Conservation (phyloP, 1,140 invertebrate species). For the Neodiprion pinetum region DNA sequence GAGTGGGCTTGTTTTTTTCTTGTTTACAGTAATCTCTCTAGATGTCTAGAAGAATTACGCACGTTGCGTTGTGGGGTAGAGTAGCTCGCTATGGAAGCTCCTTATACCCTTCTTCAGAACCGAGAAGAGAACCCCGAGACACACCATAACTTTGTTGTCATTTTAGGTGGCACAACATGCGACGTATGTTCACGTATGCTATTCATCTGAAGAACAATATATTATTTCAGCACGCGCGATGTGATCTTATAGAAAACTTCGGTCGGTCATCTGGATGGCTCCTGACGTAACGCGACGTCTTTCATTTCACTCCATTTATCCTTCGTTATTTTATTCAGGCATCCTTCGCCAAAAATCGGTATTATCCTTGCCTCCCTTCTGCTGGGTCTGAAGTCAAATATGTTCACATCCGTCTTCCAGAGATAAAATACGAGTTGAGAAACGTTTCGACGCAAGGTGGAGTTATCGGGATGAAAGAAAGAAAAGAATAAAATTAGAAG, state of each 20-base stretch:
- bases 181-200: slow-evolving; percentile 48
- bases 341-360: not conserved
- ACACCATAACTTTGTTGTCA: slow-evolving; percentile 53
- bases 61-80: no score
- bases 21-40: slow-evolving; percentile 49
- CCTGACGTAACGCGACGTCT: not conserved
- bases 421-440: no score
- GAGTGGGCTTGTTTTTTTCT: slow-evolving; percentile 44
- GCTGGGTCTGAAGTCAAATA: no score
- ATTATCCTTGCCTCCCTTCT: no score
- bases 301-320: not conserved
- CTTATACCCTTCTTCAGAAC: slow-evolving; percentile 4
- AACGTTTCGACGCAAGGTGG: no score
- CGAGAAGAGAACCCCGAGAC: slow-evolving; percentile 15
- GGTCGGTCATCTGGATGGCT: not conserved
- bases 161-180: slow-evolving; percentile 55
- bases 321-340: slow-evolving; percentile 1
- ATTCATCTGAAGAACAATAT: slow-evolving; percentile 28
- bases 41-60: not conserved
- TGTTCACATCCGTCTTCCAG: no score
- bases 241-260: not conserved
- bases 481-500: no score
- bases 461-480: no score
- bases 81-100: no score
- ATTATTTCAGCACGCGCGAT: slow-evolving; percentile 20